Conservation (phyloP, 2,888 invertebrate genomes). For the Papilio demoleus region DNA sequence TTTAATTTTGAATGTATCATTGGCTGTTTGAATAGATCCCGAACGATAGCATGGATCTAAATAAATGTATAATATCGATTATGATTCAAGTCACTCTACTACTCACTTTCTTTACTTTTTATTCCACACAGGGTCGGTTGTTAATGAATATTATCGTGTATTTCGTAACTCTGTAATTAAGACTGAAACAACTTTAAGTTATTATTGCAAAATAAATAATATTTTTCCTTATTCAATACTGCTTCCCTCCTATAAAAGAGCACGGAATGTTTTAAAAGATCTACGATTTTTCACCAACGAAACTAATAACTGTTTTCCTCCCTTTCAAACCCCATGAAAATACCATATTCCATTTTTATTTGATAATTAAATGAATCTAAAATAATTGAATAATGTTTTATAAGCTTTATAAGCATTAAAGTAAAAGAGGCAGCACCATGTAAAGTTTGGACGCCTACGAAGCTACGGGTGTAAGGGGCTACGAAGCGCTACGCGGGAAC, state of each 20-base stretch:
- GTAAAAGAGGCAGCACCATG: slow-evolving; percentile 22
- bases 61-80: too few relatives aligned
- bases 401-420: slow-evolving; percentile 1
- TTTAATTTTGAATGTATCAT: too few relatives aligned
- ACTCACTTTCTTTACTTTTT: too few relatives aligned
- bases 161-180: neutral
- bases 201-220: too few relatives aligned
- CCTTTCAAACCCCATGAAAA: neutral
- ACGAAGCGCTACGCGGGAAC: slow-evolving; percentile 32
- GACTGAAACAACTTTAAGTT: too few relatives aligned
- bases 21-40: too few relatives aligned
- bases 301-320: neutral
- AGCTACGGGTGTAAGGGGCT: slow-evolving; percentile 21
- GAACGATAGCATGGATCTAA: too few relatives aligned
- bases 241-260: too few relatives aligned
- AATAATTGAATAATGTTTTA: neutral
- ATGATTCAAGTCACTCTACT: too few relatives aligned
- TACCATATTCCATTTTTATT: neutral
- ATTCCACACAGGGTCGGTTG: too few relatives aligned
- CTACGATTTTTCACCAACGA: neutral
- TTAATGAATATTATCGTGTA: neutral
- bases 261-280: neutral
- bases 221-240: too few relatives aligned
- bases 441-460: slow-evolving; percentile 24
- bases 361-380: neutral